Percentiles rank a stretch among this genome's conserved stretches.
Conservation (phyloP, 2,113 vertebrate genomes). For the Coreoperca whiteheadi region DNA sequence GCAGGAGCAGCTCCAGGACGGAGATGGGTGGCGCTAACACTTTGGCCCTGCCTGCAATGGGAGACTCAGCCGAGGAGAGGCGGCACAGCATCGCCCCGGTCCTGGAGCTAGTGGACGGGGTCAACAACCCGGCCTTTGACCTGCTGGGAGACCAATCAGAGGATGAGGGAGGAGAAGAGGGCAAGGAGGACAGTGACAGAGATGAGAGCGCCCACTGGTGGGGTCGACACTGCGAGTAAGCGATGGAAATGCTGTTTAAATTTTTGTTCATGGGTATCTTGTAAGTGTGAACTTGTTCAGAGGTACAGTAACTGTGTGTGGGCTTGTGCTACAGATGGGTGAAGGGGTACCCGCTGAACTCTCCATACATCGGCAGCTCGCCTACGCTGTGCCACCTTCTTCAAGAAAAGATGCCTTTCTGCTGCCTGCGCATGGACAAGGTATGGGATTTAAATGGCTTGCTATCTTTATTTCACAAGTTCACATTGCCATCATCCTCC, state of each 20-base stretch:
- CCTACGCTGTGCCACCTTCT: slow-evolving; percentile 88
- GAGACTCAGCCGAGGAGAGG: slow-evolving; percentile 77
- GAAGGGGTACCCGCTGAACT: slow-evolving; percentile 88
- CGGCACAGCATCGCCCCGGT: slow-evolving; percentile 88
- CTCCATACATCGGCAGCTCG: slow-evolving; percentile 89
- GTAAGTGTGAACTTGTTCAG: background rate
- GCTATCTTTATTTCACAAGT: background rate
- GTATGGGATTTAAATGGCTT: slow-evolving; percentile 45
- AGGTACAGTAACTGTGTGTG: slow-evolving; percentile 40
- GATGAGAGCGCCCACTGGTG: slow-evolving; percentile 82
- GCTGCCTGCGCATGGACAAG: slow-evolving; percentile 88
- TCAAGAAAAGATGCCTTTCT: slow-evolving; percentile 88
- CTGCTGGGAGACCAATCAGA: slow-evolving; percentile 88
- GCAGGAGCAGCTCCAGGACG: slow-evolving; percentile 74
- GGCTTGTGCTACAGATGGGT: slow-evolving; percentile 82
- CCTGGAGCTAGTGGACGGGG: slow-evolving; percentile 85
- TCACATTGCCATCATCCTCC: background rate
- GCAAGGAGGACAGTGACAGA: slow-evolving; percentile 82
- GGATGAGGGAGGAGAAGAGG: slow-evolving; percentile 85
- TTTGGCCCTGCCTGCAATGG: slow-evolving; percentile 78
- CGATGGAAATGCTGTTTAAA: background rate
- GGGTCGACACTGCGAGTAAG: slow-evolving; percentile 85
- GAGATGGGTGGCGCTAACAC: slow-evolving; percentile 80
- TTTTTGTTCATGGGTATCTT: background rate
- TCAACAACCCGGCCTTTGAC: slow-evolving; percentile 84